Base-by-base conservation (phyloP, 1,140 invertebrate species). In the Philopotamus ludificatus region DNA sequence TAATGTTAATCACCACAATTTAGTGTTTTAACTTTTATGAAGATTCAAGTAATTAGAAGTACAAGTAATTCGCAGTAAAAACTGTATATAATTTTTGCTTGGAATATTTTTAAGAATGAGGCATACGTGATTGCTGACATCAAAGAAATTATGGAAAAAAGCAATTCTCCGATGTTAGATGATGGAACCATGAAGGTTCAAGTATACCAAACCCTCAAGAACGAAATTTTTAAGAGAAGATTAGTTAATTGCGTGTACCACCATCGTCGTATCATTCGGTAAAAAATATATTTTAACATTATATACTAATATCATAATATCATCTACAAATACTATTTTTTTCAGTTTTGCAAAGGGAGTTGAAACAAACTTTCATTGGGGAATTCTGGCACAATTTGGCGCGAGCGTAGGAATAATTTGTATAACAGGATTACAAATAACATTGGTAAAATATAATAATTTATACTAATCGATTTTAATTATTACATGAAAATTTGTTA, bases 331-430 rank as follows among this genome's bases (percentile, higher is more conserved):
- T n/a, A n/a, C n/a, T n/a, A n/a, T n/a, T n/a, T n/a, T n/a, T n/a
- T n/a, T n/a, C n/a, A 73, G 72, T 0, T 72, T 67, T 51, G 50
- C 72, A 1, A 59, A 65, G 39, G 42, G 67, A n/a, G 59, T 73
- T n/a, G 67, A 75, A 67, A 26, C 62, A n/a, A 70, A 63, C 42
- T 76, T 74, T 42, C 65, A 72, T 22, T 47, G 21, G 26, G 63
- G 71, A 49, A 62, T 73, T 1, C 66, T 73, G 28, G 64, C 65
- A 21, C 72, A 74, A 64, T 73, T 74, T 49, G 51, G 63, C 2
- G 71, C 67, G 20, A 73, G 73, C 64, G 69, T 73, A 3, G 49
- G 72, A 8, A 70, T 73, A n/a, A 67, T 76, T 20, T 73, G 74
- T 47, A 65, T 73, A 15, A 73, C 70, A 10, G 71, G 72, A 45